These are phyloP conservation scores for Phodopus roborovskii DNA, from an alignment of 2,113 vertebrate genomes.

Conservation along the genomic window DNA sequence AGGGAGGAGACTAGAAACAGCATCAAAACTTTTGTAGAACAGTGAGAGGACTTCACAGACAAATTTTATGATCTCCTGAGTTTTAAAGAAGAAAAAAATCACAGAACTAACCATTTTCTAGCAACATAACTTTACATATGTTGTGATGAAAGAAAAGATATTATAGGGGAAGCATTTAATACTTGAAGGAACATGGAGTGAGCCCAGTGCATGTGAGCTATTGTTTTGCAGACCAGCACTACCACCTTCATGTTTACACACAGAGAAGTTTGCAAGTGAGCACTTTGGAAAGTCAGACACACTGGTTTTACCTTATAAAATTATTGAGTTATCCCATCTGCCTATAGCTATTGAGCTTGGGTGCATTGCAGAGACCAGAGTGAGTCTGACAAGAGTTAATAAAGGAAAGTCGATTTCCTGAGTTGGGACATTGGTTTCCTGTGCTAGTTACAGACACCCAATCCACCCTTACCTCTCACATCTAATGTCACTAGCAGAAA, in stretches of 20 bases:
- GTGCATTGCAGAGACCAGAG: background rate
- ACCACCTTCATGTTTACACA: background rate
- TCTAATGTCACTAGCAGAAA: background rate
- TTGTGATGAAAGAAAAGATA: background rate
- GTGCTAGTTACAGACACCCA: background rate
- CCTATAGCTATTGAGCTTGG: conserved; percentile 16
- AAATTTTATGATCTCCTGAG: background rate
- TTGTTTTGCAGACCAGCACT: background rate
- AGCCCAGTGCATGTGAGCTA: background rate
- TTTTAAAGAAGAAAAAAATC: background rate
- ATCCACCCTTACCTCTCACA: background rate
- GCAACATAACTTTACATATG: background rate
- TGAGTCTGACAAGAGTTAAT: background rate
- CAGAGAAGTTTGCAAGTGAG: background rate
- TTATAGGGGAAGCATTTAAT: background rate
- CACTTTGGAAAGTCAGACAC: conserved; percentile 34
- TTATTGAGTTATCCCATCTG: background rate
- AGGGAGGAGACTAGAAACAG: background rate
- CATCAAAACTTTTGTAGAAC: background rate
- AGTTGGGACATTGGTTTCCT: conserved; percentile 5
- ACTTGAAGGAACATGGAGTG: background rate
- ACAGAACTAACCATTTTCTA: background rate
- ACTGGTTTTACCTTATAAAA: background rate
- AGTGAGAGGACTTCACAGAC: background rate
- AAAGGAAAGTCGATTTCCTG: background rate